phyloP scores from a whole-genome alignment of 2,888 invertebrate genomes.

The Cantharis nigra region DNA sequence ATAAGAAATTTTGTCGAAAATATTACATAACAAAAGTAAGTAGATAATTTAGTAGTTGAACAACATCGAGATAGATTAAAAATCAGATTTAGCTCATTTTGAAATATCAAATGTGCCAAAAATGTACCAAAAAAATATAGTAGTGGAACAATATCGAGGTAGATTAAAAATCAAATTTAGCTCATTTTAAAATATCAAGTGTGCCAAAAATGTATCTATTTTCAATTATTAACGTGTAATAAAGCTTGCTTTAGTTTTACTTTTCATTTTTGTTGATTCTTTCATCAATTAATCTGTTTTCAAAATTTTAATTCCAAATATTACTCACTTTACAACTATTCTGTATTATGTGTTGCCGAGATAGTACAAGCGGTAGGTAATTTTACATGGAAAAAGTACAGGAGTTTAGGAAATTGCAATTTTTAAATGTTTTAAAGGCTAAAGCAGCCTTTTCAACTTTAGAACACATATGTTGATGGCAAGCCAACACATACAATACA shows the following conservation, averaged over 20 bases:
- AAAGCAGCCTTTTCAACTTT: too few species aligned
- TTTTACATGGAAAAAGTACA: too few species aligned
- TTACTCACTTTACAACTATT: neutral
- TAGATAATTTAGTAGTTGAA: neutral
- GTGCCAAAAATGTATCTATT: constrained; percentile 2
- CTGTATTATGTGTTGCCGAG: neutral
- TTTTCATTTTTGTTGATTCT: neutral
- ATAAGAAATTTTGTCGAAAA: neutral
- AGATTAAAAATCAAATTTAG: neutral
- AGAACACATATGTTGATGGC: too few species aligned
- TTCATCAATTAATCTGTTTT: neutral
- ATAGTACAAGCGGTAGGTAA: too few species aligned
- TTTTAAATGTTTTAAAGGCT: too few species aligned
- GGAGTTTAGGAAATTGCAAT: too few species aligned
- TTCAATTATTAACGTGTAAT: constrained; percentile 1
- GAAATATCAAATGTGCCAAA: neutral
- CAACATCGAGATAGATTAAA: neutral
- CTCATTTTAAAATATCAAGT: neutral
- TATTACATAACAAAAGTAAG: neutral
- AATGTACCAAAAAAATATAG: too few species aligned
- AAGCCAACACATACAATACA: too few species aligned
- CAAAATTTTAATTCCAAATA: neutral
- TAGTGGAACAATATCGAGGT: too few species aligned
- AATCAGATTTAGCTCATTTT: neutral
- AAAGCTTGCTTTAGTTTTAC: neutral